Conservation (phyloP, 2,797 vertebrate species). For the Hemitrygon akajei region DNA sequence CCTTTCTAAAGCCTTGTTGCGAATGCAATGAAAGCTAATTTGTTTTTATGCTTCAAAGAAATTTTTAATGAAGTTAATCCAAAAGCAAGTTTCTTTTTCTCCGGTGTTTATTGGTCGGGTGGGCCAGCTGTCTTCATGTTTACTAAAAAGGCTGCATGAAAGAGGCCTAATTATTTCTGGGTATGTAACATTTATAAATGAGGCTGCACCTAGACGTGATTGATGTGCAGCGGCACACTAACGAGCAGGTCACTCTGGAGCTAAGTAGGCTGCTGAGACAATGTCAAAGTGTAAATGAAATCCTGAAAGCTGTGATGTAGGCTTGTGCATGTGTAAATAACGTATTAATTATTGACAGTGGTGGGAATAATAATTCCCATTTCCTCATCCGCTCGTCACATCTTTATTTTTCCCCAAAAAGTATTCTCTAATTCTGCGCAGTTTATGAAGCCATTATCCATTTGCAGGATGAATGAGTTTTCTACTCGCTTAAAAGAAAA, state of each 20-base stretch:
- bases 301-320: slow-evolving; percentile 72
- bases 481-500: slow-evolving; percentile 26
- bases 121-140: not conserved
- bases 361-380: slow-evolving; percentile 57
- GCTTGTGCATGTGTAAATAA: slow-evolving; percentile 86
- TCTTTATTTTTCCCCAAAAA: slow-evolving; percentile 55
- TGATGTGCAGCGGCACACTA: slow-evolving; percentile 49
- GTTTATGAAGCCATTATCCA: slow-evolving; percentile 5
- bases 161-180: slow-evolving; percentile 29
- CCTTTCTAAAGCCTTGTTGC: not conserved
- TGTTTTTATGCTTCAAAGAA: not conserved
- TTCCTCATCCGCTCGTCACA: slow-evolving; percentile 53
- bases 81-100: not conserved
- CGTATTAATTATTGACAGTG: slow-evolving; percentile 85
- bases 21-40: not conserved
- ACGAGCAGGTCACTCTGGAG: slow-evolving; percentile 59
- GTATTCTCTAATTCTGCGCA: slow-evolving; percentile 16
- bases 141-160: slow-evolving; percentile 3
- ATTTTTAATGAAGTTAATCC: not conserved
- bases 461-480: slow-evolving; percentile 32
- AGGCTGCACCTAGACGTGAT: slow-evolving; percentile 47
- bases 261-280: slow-evolving; percentile 64
- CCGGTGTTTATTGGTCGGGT: not conserved
- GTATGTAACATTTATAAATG: slow-evolving; percentile 46
- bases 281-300: slow-evolving; percentile 79